Base-by-base conservation (phyloP, 2,113 vertebrate species). In the Rhea pennata region DNA sequence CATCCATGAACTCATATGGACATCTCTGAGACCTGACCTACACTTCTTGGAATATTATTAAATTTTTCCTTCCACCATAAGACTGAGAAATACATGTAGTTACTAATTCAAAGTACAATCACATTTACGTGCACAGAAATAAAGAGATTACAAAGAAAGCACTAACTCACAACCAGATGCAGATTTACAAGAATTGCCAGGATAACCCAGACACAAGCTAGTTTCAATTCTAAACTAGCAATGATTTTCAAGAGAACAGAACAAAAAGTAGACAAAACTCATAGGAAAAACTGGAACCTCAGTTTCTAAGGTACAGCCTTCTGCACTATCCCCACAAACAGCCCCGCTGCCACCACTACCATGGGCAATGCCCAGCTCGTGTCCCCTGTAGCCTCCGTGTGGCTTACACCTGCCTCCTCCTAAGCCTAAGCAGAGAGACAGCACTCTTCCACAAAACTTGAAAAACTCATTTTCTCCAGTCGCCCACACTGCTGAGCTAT, bases 361-460 rank as follows among this genome's bases (percentile, higher is more conserved):
- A 12, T 0, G 0, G 74, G 64, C 58, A 40, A 2, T 39, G 44
- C 44, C 6, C 16, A 20, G 54, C 53, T 50, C n/a, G 22, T 3
- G 16, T 24, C 1, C 7, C 40, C n/a, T 0, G 0, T 20, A 15
- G 12, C 33, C n/a, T 15, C 7, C 3, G 51, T 5, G 23, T n/a
- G 48, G 2, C 53, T 54, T 39, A 22, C 23, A 48, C 74, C 56
- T 19, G 22, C 61, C 61, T 24, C 19, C 24, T 53, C 33, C 12
- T 0, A 21, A 79, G 42, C 22, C 76, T 59, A 5, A 3, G 12
- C 40, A 20, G 6, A 61, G 59, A 29, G 46, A 10, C 31, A 33
- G 53, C 3, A 1, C 72, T 50, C 7, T 0, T 8, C 59, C 53
- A 9, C 66, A 39, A 9, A 62, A 33, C 36, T 24, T 21, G n/a